These are phyloP conservation scores for Helleia helle DNA, from an alignment of 2,888 invertebrate genomes.

Conservation along the genomic window DNA sequence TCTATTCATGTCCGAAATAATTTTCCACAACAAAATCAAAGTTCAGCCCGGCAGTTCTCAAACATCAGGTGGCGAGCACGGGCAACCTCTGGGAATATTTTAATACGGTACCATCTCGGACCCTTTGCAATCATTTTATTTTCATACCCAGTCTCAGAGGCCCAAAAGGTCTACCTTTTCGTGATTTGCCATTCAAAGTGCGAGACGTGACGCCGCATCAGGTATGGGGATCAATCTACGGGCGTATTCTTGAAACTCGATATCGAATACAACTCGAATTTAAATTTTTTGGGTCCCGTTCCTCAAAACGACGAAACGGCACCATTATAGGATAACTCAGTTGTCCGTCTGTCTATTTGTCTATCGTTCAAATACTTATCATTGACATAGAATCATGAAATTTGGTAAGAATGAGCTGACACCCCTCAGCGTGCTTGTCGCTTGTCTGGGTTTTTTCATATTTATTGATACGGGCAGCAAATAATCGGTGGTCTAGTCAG, in stretches of 20 bases:
- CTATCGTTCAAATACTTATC: no score
- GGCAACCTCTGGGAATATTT: constrained; percentile 58
- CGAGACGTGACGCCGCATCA: constrained; percentile 29
- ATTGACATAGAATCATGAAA: no score
- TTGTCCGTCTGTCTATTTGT: no score
- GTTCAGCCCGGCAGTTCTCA: constrained; percentile 41
- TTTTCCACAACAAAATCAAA: constrained; percentile 50
- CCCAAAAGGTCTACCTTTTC: constrained; percentile 63
- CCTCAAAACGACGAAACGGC: no score
- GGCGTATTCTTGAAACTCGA: constrained; percentile 5
- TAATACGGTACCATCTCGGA: constrained; percentile 51
- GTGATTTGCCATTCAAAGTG: constrained; percentile 69
- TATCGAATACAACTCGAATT: constrained; percentile 1
- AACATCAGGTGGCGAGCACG: constrained; percentile 57
- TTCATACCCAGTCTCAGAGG: constrained; percentile 62
- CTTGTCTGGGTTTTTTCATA: no score
- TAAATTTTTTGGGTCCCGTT: no score
- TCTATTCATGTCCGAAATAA: no score
- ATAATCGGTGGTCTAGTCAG: no score
- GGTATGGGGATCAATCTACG: constrained; percentile 21
- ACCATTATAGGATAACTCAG: no score
- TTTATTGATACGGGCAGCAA: no score
- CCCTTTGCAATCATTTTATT: constrained; percentile 70
- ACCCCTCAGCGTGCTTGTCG: no score
- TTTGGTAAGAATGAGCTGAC: no score